phyloP scores from a whole-genome alignment of 2,888 invertebrate species.

The Phengaris alcon region DNA sequence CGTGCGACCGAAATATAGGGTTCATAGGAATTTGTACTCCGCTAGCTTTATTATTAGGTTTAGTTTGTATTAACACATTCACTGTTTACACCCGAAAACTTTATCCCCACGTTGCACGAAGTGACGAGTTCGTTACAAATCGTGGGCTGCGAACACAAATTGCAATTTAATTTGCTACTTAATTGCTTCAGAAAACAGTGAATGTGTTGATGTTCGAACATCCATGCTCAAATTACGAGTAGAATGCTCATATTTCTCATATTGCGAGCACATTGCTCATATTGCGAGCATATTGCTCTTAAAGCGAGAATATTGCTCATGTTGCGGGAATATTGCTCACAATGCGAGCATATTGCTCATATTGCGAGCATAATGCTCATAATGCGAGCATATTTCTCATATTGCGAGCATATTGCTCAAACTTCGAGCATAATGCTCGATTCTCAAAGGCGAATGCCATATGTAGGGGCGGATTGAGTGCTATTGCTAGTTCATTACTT shows the following conservation, averaged over 20 bases:
- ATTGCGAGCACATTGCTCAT: background rate
- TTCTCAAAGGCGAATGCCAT: conserved; percentile 27
- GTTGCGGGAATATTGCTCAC: background rate
- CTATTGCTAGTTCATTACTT: background rate
- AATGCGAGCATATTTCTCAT: background rate
- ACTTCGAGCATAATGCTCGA: conserved; percentile 24
- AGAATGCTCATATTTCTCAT: background rate
- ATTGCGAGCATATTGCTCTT: background rate
- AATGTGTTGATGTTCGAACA: conserved; percentile 74
- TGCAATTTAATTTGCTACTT: conserved; percentile 29
- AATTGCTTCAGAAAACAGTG: conserved; percentile 60
- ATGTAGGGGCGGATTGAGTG: conserved; percentile 20
- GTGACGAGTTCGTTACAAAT: conserved; percentile 44
- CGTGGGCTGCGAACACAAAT: conserved; percentile 18
- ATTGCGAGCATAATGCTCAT: background rate
- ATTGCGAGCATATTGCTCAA: conserved; percentile 14
- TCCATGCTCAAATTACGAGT: conserved; percentile 75
- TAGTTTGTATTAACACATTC: conserved; percentile 75
- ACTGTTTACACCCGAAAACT: conserved; percentile 61
- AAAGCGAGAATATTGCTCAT: background rate
- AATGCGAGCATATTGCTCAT: background rate
- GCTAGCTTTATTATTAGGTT: conserved; percentile 66
- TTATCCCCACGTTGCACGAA: conserved; percentile 74
- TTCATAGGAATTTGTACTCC: conserved; percentile 63
- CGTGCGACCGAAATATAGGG: conserved; percentile 38